Percentiles rank a stretch among this genome's conserved stretches.
These are phyloP conservation scores for Chlorops oryzae DNA, from an alignment of 1,140 invertebrate species.

Conservation along the genomic window DNA sequence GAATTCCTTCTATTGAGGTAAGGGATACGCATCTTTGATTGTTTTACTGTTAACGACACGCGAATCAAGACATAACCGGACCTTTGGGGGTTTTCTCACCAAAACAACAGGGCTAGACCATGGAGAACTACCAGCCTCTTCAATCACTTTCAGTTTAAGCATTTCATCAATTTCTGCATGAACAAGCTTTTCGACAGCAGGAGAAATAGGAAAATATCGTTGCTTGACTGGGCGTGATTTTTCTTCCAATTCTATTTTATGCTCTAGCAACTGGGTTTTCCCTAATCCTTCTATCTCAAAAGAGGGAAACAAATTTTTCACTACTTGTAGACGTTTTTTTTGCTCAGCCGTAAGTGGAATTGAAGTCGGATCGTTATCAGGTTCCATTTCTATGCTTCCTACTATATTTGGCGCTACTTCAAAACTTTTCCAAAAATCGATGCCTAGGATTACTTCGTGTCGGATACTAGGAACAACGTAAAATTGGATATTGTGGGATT, in stretches of 20 bases:
- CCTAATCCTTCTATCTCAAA: conserved; percentile 15
- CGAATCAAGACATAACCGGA: conserved; percentile 30
- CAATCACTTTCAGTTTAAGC: conserved; percentile 20
- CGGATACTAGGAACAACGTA: not conserved
- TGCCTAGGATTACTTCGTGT: not conserved
- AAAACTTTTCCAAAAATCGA: not conserved
- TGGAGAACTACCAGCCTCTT: conserved; percentile 15
- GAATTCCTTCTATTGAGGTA: conserved; percentile 18
- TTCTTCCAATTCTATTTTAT: conserved; percentile 22
- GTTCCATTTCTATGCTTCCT: not conserved
- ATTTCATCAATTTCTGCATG: conserved; percentile 23
- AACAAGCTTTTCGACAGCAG: conserved; percentile 17
- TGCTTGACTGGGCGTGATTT: too few species aligned
- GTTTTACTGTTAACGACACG: conserved; percentile 26
- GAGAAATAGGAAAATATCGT: too few species aligned
- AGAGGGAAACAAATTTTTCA: not conserved
- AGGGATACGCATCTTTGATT: conserved; percentile 28
- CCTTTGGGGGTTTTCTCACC: conserved; percentile 23
- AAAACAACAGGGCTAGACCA: too few species aligned
- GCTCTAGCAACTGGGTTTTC: conserved; percentile 18
- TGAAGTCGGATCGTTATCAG: too few species aligned
- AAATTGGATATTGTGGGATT: not conserved
- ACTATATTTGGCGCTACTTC: not conserved
- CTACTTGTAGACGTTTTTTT: not conserved
- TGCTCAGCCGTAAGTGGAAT: not conserved